A percentile compares a stretch with the other conserved stretches of the same genome.
Evolutionary conservation across 1,140 invertebrate species (phyloP).

Genomic region (Drosophila melanica): DNA sequence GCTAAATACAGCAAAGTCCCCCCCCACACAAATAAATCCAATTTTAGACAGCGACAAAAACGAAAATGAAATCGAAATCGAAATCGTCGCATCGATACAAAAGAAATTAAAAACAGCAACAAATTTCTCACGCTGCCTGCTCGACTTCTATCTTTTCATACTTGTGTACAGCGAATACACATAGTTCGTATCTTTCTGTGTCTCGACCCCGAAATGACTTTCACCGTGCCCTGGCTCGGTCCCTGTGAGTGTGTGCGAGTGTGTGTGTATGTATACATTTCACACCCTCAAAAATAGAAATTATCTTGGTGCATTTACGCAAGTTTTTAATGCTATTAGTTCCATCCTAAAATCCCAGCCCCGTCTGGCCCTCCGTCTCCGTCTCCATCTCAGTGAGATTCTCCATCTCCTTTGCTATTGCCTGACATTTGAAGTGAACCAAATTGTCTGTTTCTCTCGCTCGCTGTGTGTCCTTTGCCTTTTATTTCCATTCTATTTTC

Average conservation of each 20-base stretch:
- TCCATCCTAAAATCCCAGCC: conserved; percentile 71
- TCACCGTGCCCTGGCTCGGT: conserved; percentile 46
- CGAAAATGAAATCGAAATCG: conserved; percentile 44
- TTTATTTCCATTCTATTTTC: conserved; percentile 78
- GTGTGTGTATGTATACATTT: conserved; percentile 68
- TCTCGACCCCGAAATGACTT: conserved; percentile 74
- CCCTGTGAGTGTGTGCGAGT: conserved; percentile 18
- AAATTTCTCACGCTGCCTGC: conserved; percentile 72
- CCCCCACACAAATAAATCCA: conserved; percentile 52
- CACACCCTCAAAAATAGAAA: conserved; percentile 82
- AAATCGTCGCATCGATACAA: conserved; percentile 68
- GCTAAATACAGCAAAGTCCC: conserved; percentile 34
- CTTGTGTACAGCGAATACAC: conserved; percentile 12
- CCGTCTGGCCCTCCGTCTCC: conserved; percentile 31
- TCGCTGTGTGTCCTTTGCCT: conserved; percentile 60
- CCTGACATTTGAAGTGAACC: conserved; percentile 64
- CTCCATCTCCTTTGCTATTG: conserved; percentile 12
- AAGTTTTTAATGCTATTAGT: conserved; percentile 83
- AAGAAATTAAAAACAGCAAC: conserved; percentile 77
- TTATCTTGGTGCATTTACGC: conserved; percentile 81
- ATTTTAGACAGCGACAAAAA: conserved; percentile 50
- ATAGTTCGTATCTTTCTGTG: conserved; percentile 45
- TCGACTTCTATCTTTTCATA: conserved; percentile 20
- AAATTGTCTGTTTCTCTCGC: conserved; percentile 65
- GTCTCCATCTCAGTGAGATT: not conserved